A percentile compares a stretch with the other conserved stretches of the same genome.
Evolutionary conservation across 2,113 vertebrate genomes (phyloP).

Genomic region (Sinosuthora webbiana): DNA sequence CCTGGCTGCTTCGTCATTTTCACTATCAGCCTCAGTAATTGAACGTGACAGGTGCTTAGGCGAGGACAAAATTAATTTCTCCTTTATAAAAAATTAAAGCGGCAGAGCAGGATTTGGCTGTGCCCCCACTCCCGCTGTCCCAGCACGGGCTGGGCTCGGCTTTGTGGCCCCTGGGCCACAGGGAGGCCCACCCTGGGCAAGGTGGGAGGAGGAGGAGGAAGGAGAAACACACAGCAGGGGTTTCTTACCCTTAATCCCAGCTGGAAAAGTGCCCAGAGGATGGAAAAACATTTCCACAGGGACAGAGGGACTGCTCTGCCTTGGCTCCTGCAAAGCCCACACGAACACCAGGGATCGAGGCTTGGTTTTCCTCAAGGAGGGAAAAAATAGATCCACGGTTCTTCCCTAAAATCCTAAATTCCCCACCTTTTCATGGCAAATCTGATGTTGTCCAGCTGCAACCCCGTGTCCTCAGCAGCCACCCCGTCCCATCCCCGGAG

Average conservation of each 20-base stretch:
- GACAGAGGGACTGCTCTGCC: background rate
- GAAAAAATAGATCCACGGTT: background rate
- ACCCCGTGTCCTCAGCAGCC: fast-evolving
- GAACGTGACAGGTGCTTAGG: constrained; percentile 75
- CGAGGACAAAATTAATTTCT: constrained; percentile 73
- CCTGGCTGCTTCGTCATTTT: constrained; percentile 76
- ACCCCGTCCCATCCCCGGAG: too few species aligned
- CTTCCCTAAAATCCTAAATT: background rate
- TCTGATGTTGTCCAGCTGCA: background rate
- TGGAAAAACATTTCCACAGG: fast-evolving
- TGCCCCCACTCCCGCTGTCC: fast-evolving
- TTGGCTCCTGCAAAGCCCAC: background rate
- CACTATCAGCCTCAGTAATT: constrained; percentile 71
- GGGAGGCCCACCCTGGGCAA: fast-evolving
- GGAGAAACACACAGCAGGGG: background rate
- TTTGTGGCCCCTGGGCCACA: fast-evolving
- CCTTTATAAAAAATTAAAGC: constrained; percentile 56
- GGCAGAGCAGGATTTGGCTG: fast-evolving
- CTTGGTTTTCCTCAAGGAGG: background rate
- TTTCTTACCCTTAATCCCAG: background rate
- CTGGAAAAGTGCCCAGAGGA: background rate
- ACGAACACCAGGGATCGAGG: background rate
- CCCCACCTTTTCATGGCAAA: background rate
- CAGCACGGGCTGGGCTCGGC: fast-evolving
- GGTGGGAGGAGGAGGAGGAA: background rate